Evolutionary conservation across 35 echinoderm and acorn worm species (phyloP), one percentile per base, ranked within the genome.

Genomic region (Heliocidaris tuberculata): DNA sequence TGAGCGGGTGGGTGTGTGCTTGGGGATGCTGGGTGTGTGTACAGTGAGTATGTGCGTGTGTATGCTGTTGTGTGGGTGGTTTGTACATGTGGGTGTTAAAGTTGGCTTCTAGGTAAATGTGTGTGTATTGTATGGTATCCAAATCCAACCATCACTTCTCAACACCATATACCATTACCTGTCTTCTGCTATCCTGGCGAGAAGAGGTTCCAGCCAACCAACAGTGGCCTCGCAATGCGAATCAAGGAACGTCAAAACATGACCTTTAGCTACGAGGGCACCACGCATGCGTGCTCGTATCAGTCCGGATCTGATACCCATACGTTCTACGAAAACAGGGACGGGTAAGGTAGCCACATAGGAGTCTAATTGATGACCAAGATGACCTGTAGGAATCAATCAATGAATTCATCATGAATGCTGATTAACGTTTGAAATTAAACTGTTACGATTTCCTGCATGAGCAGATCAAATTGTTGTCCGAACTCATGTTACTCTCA

Each of bases 171-270:
- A 42, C 21, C 49, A 48, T 94, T 94, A 98, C 97, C 97, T 96
- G 78, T 96, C 96, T 85, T 96, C 97, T 70, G 88, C 95, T 94
- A 98, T 98, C 85, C 97, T 98, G 16, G 93, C 94, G 13, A 98
- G 47, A 8, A 98, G 71, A 29, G 97, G 97, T 95, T 98, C 97
- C 31, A 98, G 86, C 97, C 97, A 98, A 30, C 97, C 97, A 48
- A 95, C 94, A 60, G 97, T 96, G 16, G 89, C 94, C 90, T 97
- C 97, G 90, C 97, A 97, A 94, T 97, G 97, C 7, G 97, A 97
- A 95, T 97, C 97, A 4, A 97, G 70, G 30, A 95, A 97, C 7
- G 95, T 96, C 48, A 97, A 85, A 19, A 97, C 97, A 24, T 94
- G 49, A 85, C 97, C 97, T 88, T 95, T 96, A 10, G 97, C 97